These are phyloP conservation scores for Phocoena phocoena DNA, from an alignment of 2,113 vertebrate species.

Conservation along the genomic window DNA sequence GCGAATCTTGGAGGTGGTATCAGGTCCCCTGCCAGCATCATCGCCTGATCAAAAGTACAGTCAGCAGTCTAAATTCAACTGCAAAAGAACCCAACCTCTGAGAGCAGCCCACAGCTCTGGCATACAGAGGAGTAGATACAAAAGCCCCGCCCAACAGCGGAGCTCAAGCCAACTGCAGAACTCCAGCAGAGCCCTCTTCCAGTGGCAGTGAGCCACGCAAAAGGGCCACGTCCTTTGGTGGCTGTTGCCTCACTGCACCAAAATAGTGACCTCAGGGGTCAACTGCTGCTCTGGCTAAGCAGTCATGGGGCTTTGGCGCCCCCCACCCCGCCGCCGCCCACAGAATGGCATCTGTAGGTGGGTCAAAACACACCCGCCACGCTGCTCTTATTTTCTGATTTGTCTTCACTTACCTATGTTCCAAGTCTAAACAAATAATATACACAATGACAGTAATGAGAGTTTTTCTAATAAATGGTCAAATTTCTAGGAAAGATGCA, in stretches of 20 bases:
- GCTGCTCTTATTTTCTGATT: neutral
- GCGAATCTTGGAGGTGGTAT: neutral
- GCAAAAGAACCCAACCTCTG: neutral
- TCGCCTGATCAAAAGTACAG: neutral
- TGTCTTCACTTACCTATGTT: neutral
- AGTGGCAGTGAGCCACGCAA: neutral
- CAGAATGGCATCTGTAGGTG: neutral
- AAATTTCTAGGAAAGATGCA: neutral
- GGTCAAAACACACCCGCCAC: neutral
- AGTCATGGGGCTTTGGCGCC: neutral
- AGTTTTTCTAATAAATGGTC: neutral
- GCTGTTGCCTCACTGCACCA: neutral
- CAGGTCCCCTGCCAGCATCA: neutral
- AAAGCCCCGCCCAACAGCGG: neutral
- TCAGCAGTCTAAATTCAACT: neutral
- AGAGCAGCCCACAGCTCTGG: neutral
- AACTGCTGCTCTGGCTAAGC: neutral
- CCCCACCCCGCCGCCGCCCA: neutral
- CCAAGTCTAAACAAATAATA: neutral
- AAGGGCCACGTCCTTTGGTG: neutral
- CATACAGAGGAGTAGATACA: neutral
- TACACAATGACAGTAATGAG: neutral
- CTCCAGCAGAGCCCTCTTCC: neutral
- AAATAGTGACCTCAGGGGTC: neutral
- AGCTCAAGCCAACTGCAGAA: neutral